Evolutionary conservation across 1,140 invertebrate genomes (phyloP), one percentile per base, ranked within the genome.

Genomic region (Drosophila grimshawi): DNA sequence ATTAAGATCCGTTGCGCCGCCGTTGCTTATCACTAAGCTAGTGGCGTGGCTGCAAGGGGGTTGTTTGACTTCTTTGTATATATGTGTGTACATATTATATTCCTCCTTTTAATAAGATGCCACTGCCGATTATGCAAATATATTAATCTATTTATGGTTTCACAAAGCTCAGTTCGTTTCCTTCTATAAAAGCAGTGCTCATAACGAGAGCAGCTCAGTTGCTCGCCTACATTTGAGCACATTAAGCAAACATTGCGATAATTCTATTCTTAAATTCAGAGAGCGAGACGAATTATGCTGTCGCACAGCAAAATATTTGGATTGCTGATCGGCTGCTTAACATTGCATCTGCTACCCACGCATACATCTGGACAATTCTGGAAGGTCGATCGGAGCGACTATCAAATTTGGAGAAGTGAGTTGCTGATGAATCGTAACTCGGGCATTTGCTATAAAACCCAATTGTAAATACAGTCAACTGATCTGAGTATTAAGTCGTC

Each of bases 391-490:
- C 19, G 43, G 5, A 71, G n/a, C 19, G 53, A 69, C 7, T 5
- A 48, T 4, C 45, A 78, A 32, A 37, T 7, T 10, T 79, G 76
- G 76, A 29, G 57, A 35, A 57, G 62, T 0, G 76, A 79, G 46
- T 67, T 37, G 46, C 8, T 82, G 39, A 83, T 59, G 1, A 39
- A 19, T 6, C 70, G 80, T 3, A 35, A 8, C 2, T 69, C 82
- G 0, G 82, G 82, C 10, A 82, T 86, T 30, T 86, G 82, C 45
- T 86, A 86, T 49, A 49, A 30, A 11, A 61, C 37, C 4, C 39
- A 71, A 48, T 10, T 46, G 78, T 80, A 74, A 10, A 39, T 41
- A 57, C 7, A n/a, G n/a, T 33, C 35, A 29, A n/a, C 4, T 27
- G 3, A 33, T 4, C 5, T 37, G 5, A 30, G 19, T 53, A 32